These are phyloP conservation scores for Catocala nupta DNA, from an alignment of 2,888 invertebrate genomes.

Conservation along the genomic window DNA sequence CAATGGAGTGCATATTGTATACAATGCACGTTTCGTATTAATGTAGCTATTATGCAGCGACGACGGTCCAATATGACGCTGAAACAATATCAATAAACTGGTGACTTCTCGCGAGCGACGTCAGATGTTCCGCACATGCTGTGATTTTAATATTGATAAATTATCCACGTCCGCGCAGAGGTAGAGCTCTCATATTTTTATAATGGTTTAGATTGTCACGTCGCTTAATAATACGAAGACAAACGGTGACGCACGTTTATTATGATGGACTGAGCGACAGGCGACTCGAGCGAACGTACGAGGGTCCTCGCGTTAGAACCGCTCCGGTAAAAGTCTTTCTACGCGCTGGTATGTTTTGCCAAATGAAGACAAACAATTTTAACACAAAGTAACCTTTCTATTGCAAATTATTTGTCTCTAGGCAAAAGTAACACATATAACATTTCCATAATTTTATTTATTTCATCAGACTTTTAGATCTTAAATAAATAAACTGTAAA, in stretches of 20 bases:
- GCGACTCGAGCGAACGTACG: constrained; percentile 15
- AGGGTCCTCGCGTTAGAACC: constrained; percentile 14
- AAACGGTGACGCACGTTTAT: constrained; percentile 16
- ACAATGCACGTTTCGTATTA: constrained; percentile 34
- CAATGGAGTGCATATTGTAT: constrained; percentile 17
- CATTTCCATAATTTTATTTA: constrained; percentile 36
- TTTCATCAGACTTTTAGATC: constrained; percentile 21
- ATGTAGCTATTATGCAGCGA: constrained; percentile 39
- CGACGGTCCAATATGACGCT: constrained; percentile 36
- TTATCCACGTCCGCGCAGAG: constrained; percentile 18
- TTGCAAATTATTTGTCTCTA: constrained; percentile 32
- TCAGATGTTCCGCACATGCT: constrained; percentile 31
- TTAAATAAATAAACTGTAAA: constrained; percentile 9
- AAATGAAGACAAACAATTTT: constrained; percentile 35
- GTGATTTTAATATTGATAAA: constrained; percentile 43
- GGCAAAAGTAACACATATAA: constrained; percentile 12
- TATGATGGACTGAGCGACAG: constrained; percentile 28
- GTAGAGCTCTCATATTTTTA: constrained; percentile 8
- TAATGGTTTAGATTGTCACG: constrained; percentile 11
- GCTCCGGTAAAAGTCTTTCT: constrained; percentile 15
- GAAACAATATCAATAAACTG: constrained; percentile 49
- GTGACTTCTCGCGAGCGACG: constrained; percentile 29
- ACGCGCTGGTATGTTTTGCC: neutral
- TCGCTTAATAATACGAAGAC: constrained; percentile 19
- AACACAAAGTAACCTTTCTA: constrained; percentile 34